These are phyloP conservation scores for Myotis myotis DNA, from an alignment of 2,797 vertebrate species.

Conservation along the genomic window DNA sequence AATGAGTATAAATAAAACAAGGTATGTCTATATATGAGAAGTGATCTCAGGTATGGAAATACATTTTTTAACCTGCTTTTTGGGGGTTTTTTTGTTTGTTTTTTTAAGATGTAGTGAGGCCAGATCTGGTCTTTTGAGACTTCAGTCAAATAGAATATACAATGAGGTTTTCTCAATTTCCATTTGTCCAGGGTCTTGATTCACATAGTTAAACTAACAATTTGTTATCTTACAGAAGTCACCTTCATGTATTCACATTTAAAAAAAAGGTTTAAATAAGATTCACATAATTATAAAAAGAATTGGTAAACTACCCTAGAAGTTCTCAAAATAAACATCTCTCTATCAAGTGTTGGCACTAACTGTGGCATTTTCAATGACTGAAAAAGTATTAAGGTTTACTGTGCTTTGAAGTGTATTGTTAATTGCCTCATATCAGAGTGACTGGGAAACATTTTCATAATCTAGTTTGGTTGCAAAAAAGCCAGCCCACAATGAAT, in stretches of 20 bases:
- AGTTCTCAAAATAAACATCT: neutral
- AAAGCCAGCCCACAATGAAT: neutral
- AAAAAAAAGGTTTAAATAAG: constrained; percentile 19
- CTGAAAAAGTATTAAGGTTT: neutral
- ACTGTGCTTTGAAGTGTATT: constrained; percentile 11
- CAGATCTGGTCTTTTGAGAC: neutral
- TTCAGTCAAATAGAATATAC: neutral
- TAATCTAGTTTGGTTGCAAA: neutral
- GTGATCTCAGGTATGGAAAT: neutral
- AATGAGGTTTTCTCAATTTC: neutral
- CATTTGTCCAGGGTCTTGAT: neutral
- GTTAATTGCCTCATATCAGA: neutral
- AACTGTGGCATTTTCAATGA: neutral
- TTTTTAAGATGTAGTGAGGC: neutral
- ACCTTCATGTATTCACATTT: neutral
- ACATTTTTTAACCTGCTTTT: neutral
- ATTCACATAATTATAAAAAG: neutral
- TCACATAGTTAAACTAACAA: neutral
- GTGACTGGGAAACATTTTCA: constrained; percentile 19
- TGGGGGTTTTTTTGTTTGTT: no score
- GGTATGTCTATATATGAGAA: neutral
- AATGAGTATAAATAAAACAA: neutral
- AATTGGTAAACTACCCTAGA: neutral
- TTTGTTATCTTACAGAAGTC: neutral
- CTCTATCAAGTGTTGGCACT: neutral